phyloP scores from a whole-genome alignment of 2,888 invertebrate genomes.

The Pemphredon lugubris region DNA sequence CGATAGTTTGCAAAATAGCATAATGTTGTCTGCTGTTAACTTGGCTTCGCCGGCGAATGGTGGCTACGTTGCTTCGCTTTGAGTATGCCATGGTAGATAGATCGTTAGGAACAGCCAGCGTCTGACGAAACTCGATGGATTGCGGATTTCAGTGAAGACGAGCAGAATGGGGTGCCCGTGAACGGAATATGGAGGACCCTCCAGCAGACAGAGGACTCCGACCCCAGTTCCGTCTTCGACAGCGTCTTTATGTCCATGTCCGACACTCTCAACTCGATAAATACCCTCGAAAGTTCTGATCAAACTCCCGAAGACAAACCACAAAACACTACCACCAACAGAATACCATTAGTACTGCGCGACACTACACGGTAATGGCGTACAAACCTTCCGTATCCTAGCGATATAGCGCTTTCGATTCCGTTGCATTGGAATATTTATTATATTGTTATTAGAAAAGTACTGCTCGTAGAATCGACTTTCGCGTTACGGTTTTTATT shows the following conservation, averaged over 20 bases:
- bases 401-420: conserved; percentile 43
- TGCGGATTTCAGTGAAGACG: conserved; percentile 77
- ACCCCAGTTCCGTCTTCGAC: conserved; percentile 79
- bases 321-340: conserved; percentile 77
- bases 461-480: too few relatives aligned
- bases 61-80: conserved; percentile 54
- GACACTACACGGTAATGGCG: conserved; percentile 77
- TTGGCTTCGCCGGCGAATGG: conserved; percentile 62
- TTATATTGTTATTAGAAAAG: not conserved
- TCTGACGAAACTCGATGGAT: conserved; percentile 46
- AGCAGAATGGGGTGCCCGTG: conserved; percentile 68
- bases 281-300: conserved; percentile 80
- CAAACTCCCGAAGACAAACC: conserved; percentile 80
- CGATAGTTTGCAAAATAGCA: conserved; percentile 4
- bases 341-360: conserved; percentile 75
- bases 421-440: not conserved
- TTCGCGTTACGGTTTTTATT: not conserved
- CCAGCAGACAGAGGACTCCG: conserved; percentile 77
- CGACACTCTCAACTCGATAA: conserved; percentile 80
- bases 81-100: conserved; percentile 28
- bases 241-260: conserved; percentile 80
- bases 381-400: conserved; percentile 57
- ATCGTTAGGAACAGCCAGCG: conserved; percentile 18
- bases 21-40: not conserved
- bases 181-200: conserved; percentile 73